Evolutionary conservation across 2,888 invertebrate species (phyloP).

Genomic region (Dioctria linearis): DNA sequence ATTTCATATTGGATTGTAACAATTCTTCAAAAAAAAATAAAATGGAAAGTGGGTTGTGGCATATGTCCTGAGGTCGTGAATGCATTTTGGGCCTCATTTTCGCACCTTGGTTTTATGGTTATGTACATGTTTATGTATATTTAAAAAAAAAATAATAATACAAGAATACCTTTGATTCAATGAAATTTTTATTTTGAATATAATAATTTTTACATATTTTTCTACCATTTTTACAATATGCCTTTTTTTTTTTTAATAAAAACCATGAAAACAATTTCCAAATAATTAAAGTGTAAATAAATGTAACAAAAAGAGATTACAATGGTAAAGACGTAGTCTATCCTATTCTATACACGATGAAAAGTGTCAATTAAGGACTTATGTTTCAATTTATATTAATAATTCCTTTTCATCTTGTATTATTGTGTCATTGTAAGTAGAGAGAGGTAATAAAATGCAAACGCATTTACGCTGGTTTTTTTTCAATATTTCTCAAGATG

Average conservation of each 20-base stretch:
- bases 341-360: slow-evolving; percentile 22
- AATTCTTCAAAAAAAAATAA: too few species aligned
- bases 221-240: slow-evolving; percentile 47
- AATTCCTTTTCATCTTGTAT: slow-evolving; percentile 37
- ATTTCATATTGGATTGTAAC: too few species aligned
- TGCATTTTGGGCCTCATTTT: too few species aligned
- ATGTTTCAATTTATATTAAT: not conserved
- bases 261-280: slow-evolving; percentile 33
- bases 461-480: too few species aligned
- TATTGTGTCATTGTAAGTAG: too few species aligned
- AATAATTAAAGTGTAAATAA: slow-evolving; percentile 20
- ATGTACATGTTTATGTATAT: too few species aligned
- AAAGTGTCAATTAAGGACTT: slow-evolving; percentile 15
- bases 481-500: too few species aligned
- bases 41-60: too few species aligned
- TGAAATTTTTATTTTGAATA: slow-evolving; percentile 28
- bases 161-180: not conserved
- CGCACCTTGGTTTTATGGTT: too few species aligned
- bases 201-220: slow-evolving; percentile 35
- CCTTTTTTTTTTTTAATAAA: slow-evolving; percentile 23
- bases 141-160: too few species aligned
- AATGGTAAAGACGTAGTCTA: slow-evolving; percentile 16
- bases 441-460: too few species aligned
- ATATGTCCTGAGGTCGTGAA: too few species aligned
- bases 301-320: slow-evolving; percentile 46